These are phyloP conservation scores for Brachionus plicatilis DNA, from an alignment of 1,140 invertebrate genomes.

Conservation along the genomic window DNA sequence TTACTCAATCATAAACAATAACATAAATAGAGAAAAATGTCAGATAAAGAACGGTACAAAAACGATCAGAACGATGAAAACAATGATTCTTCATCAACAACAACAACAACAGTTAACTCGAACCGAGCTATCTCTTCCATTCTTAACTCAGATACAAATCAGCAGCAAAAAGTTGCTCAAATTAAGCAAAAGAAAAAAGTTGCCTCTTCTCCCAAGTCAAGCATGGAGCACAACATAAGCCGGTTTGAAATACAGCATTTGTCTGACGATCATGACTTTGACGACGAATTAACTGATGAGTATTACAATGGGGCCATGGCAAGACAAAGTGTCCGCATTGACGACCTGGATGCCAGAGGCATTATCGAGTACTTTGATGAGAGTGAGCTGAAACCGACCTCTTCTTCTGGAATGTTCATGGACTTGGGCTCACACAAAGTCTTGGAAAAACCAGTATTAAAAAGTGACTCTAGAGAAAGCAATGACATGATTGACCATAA, in stretches of 20 bases:
- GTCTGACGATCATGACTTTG: not conserved
- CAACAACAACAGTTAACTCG: conserved; percentile 29
- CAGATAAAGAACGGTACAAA: conserved; percentile 30
- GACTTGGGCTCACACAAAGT: not conserved
- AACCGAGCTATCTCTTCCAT: not conserved
- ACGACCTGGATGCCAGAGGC: not conserved
- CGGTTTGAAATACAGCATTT: not conserved
- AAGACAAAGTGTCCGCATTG: not conserved
- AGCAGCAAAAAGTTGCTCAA: not conserved
- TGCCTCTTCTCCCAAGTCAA: not conserved
- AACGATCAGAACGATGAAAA: conserved; percentile 23
- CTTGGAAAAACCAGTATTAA: not conserved
- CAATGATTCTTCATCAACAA: conserved; percentile 37
- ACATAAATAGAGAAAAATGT: conserved; percentile 7
- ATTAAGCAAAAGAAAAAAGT: not conserved
- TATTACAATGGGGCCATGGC: not conserved
- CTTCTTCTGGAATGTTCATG: not conserved
- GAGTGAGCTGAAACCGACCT: not conserved
- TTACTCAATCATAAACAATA: conserved; percentile 13
- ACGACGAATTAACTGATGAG: conserved; percentile 1
- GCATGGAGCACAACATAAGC: not conserved
- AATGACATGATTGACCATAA: not conserved
- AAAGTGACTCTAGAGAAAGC: not conserved
- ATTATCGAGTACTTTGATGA: conserved; percentile 22
- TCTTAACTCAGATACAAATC: not conserved